Evolutionary conservation across 2,888 invertebrate species (phyloP), one percentile per base, ranked within the genome.

Genomic region (Tridacna gigas): DNA sequence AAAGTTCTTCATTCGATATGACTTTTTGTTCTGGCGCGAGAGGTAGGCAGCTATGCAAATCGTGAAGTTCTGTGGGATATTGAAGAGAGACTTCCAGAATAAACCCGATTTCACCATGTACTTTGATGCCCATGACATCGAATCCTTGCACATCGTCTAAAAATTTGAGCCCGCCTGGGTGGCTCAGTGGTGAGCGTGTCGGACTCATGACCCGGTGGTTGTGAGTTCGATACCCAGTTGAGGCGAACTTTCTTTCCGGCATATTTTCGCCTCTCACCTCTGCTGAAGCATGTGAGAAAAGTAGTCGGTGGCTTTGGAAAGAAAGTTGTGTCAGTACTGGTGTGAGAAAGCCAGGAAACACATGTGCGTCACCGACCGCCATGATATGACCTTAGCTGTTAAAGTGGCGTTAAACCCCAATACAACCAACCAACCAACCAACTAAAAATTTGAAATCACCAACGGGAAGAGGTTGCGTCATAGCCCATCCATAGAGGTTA

Each of bases 401-500:
- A n/a, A n/a, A n/a, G n/a, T n/a, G n/a, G n/a, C n/a, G n/a, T n/a
- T n/a, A n/a, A n/a, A n/a, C n/a, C n/a, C 22, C 22, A 20, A n/a
- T n/a, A n/a, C n/a, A n/a, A n/a, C n/a, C n/a, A n/a, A n/a, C n/a
- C n/a, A n/a, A n/a, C n/a, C n/a, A n/a, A n/a, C n/a, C n/a, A n/a
- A n/a, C n/a, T n/a, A n/a, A n/a, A n/a, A n/a, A 91, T 74, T 86
- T 11, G 22, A 74, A 74, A 18, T 88, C 83, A n/a, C 83, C 82
- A 69, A 78, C 77, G 22, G 93, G 92, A 74, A 93, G 71, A 4
- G 84, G 84, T 80, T 91, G 89, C 71, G 67, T 67, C 89, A 93
- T 90, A 47, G 90, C 90, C 45, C 26, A 74, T 80, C 89, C 77
- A 45, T 83, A 83, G 2, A 83, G 60, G 47, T 80, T 83, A 20